phyloP scores from a whole-genome alignment of 2,113 vertebrate species.

The Nesogale talazaci region DNA sequence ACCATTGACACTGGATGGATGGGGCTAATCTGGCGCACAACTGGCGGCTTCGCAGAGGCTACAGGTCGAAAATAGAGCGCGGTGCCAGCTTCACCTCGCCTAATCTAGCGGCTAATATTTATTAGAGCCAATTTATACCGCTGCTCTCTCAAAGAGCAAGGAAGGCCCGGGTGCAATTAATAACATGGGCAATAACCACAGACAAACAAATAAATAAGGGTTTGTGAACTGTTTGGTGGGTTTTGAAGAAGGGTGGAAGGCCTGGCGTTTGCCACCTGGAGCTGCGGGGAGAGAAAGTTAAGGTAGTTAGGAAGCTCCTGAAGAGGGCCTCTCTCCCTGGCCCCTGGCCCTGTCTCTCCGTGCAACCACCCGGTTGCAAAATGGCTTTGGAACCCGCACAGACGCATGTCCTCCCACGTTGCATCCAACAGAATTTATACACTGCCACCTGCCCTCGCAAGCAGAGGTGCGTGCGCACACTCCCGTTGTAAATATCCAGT shows the following conservation, averaged over 20 bases:
- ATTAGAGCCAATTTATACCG: conserved; percentile 98
- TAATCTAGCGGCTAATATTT: conserved; percentile 99
- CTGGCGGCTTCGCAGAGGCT: conserved; percentile 96
- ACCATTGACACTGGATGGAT: conserved; percentile 99
- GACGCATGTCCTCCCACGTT: conserved; percentile 59
- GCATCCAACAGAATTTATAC: conserved; percentile 56
- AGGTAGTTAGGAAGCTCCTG: conserved; percentile 9
- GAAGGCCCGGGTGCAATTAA: conserved; percentile 89
- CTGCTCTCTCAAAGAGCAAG: conserved; percentile 87
- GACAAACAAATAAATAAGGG: conserved; percentile 79
- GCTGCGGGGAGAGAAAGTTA: conserved; percentile 44
- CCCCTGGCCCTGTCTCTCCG: conserved; percentile 49
- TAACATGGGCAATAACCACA: conserved; percentile 86
- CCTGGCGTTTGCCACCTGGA: conserved; percentile 63
- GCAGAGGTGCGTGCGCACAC: conserved; percentile 69
- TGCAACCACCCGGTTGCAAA: conserved; percentile 58
- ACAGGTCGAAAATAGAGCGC: conserved; percentile 95
- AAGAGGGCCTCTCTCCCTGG: conserved; percentile 33
- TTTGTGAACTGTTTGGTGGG: conserved; percentile 76
- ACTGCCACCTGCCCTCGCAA: conserved; percentile 48
- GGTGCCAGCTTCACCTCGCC: conserved; percentile 95
- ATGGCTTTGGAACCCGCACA: conserved; percentile 61
- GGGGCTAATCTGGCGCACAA: conserved; percentile 98
- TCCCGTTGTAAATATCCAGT: conserved; percentile 63
- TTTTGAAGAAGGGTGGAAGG: conserved; percentile 62